These are phyloP conservation scores for Harpegnathos saltator DNA, from an alignment of 1,140 invertebrate species.

Conservation along the genomic window DNA sequence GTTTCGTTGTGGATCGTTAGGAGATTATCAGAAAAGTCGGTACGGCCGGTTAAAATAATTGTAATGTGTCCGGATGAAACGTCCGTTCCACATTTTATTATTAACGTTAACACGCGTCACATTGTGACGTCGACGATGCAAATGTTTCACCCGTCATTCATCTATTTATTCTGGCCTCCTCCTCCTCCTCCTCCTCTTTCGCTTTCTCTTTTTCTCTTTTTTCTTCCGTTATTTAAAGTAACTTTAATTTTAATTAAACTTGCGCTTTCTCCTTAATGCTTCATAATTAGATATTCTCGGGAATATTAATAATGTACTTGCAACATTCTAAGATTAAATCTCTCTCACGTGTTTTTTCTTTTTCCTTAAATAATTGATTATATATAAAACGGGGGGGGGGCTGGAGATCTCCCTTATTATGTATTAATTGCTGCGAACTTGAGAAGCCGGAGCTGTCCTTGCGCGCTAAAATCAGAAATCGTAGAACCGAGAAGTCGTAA, in stretches of 20 bases:
- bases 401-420: not conserved
- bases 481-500: not conserved
- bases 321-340: constrained; percentile 35
- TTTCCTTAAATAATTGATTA: constrained; percentile 1
- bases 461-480: no score
- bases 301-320: constrained; percentile 24
- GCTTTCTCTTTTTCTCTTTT: no score
- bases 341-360: not conserved
- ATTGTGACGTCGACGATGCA: constrained; percentile 4
- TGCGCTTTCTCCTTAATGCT: not conserved
- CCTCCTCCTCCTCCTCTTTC: no score
- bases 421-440: not conserved
- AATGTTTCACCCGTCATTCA: constrained; percentile 14
- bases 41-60: constrained; percentile 15
- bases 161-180: not conserved
- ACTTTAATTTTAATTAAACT: constrained; percentile 43
- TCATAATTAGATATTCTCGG: constrained; percentile 14
- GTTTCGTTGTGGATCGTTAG: not conserved
- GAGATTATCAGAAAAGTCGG: not conserved
- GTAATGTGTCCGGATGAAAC: not conserved
- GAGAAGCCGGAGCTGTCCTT: no score
- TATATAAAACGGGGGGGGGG: not conserved
- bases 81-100: constrained; percentile 17
- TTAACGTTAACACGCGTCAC: constrained; percentile 21
- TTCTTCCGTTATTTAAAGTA: constrained; percentile 31